These are phyloP conservation scores for Amphipyra berbera DNA, from an alignment of 2,888 invertebrate genomes.

Conservation along the genomic window DNA sequence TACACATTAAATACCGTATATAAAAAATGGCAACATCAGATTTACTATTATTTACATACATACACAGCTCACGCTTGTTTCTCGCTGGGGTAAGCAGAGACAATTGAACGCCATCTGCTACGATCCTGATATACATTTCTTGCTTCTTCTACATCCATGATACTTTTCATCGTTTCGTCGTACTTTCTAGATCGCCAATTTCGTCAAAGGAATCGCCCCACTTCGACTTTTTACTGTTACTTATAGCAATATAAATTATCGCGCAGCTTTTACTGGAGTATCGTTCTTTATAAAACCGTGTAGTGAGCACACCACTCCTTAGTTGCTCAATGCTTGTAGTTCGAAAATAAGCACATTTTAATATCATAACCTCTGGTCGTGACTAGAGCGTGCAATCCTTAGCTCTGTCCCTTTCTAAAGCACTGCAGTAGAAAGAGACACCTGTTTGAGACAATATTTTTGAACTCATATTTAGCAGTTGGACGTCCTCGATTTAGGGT, in stretches of 20 bases:
- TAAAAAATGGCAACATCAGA: too few relatives aligned
- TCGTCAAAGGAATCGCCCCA: too few relatives aligned
- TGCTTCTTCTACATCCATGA: too few relatives aligned
- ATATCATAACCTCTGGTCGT: conserved; percentile 80
- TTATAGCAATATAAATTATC: conserved; percentile 4
- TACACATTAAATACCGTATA: too few relatives aligned
- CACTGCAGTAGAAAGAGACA: conserved; percentile 25
- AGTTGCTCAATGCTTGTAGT: conserved; percentile 75
- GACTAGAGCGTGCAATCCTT: conserved; percentile 67
- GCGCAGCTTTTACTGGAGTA: not conserved
- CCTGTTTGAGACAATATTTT: conserved; percentile 27
- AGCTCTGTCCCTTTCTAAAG: conserved; percentile 46
- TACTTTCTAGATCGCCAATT: too few relatives aligned
- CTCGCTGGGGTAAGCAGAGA: too few relatives aligned
- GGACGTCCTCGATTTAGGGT: conserved; percentile 12
- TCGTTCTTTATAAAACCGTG: conserved; percentile 25
- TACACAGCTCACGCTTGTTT: too few relatives aligned
- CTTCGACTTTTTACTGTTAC: too few relatives aligned
- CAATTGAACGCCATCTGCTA: too few relatives aligned
- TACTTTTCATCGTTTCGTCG: too few relatives aligned
- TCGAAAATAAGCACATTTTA: conserved; percentile 81
- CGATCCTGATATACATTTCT: too few relatives aligned
- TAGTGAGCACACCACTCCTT: conserved; percentile 72
- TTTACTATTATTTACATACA: too few relatives aligned
- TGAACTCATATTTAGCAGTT: conserved; percentile 33